Evolutionary conservation across 2,888 invertebrate species (phyloP).

Genomic region (Dicyrtomina minuta): DNA sequence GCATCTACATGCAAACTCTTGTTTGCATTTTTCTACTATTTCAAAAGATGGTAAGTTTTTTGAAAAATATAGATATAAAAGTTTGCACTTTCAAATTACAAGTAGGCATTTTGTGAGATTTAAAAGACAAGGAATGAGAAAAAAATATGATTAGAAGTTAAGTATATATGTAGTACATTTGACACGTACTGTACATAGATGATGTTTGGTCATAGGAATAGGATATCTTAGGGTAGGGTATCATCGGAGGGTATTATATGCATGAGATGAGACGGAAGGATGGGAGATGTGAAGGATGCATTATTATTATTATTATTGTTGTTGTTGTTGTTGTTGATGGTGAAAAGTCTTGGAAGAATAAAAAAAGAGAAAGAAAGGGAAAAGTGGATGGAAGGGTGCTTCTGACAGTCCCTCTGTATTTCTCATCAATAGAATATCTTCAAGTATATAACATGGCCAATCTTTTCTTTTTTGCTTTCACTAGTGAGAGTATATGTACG

Average conservation of each 20-base stretch:
- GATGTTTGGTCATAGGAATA: neutral
- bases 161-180: too few relatives aligned
- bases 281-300: slow-evolving; percentile 31
- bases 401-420: slow-evolving; percentile 27
- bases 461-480: slow-evolving; percentile 20
- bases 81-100: too few relatives aligned
- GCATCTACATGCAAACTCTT: too few relatives aligned
- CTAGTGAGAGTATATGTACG: neutral
- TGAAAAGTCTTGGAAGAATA: slow-evolving; percentile 10
- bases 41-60: too few relatives aligned
- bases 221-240: neutral
- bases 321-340: slow-evolving; percentile 22
- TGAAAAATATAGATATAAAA: too few relatives aligned
- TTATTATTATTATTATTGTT: slow-evolving; percentile 23
- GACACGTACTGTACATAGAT: neutral
- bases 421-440: slow-evolving; percentile 14
- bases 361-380: slow-evolving; percentile 4
- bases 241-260: neutral
- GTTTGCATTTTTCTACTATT: too few relatives aligned
- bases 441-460: slow-evolving; percentile 15
- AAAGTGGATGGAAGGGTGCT: slow-evolving; percentile 23
- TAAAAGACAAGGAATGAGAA: slow-evolving; percentile 2
- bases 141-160: neutral
- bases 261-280: slow-evolving; percentile 26
- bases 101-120: too few relatives aligned